Evolutionary conservation across 2,797 vertebrate species (phyloP).

Genomic region (Nyctalus aviator): DNA sequence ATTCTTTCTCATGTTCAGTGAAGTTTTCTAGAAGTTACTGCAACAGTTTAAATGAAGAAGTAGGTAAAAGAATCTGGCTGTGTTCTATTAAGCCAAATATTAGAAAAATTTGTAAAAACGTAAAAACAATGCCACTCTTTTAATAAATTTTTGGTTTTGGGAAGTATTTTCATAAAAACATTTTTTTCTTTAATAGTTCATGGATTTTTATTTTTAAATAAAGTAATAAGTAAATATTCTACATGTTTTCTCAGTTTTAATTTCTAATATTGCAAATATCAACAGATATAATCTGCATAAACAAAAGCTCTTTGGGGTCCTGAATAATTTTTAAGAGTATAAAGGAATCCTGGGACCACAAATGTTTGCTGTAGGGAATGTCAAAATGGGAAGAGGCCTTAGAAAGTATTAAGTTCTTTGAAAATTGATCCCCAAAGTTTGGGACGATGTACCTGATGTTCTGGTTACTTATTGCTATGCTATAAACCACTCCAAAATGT

Average conservation of each 20-base stretch:
- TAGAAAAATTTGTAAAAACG: conserved; percentile 18
- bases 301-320: neutral
- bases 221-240: conserved; percentile 37
- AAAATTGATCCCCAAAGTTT: neutral
- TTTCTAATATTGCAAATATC: neutral
- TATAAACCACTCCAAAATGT: neutral
- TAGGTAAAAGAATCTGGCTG: neutral
- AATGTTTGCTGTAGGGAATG: neutral
- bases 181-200: conserved; percentile 32
- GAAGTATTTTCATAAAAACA: conserved; percentile 55
- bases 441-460: neutral
- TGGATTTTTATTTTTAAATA: conserved; percentile 22
- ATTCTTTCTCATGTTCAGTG: neutral
- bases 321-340: conserved; percentile 22
- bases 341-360: conserved; percentile 6
- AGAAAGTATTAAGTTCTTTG: neutral
- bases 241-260: neutral
- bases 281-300: neutral
- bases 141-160: neutral
- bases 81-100: conserved; percentile 1
- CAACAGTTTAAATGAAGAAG: neutral
- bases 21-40: conserved; percentile 30
- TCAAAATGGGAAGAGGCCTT: neutral
- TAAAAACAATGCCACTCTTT: conserved; percentile 8
- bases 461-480: neutral